A percentile compares a stretch with the other conserved stretches of the same genome.
Evolutionary conservation across 2,797 vertebrate species (phyloP).

Genomic region (Thunnus albacares): DNA sequence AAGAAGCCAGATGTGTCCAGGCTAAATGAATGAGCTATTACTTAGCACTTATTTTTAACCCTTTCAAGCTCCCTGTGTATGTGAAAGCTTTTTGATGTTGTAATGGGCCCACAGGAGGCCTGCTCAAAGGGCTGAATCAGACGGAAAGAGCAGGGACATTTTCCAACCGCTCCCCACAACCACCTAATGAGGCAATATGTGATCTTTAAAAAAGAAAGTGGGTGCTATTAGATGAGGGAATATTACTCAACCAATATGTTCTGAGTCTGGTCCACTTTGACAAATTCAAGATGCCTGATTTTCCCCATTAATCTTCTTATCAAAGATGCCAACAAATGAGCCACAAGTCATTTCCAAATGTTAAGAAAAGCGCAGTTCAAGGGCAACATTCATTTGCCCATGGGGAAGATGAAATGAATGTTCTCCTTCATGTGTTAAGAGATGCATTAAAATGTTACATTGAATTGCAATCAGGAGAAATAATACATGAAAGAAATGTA

Average conservation of each 20-base stretch:
- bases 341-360: not conserved
- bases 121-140: conserved; percentile 5
- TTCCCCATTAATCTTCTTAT: not conserved
- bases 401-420: no score
- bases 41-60: conserved; percentile 8
- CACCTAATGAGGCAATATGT: conserved; percentile 8
- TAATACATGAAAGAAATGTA: not conserved
- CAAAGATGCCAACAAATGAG: conserved; percentile 1
- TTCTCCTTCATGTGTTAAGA: not conserved
- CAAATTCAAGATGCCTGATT: conserved; percentile 24
- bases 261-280: conserved; percentile 9
- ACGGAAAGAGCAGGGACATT: conserved; percentile 39
- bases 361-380: not conserved
- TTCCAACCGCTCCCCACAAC: conserved; percentile 36
- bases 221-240: conserved; percentile 14
- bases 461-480: not conserved
- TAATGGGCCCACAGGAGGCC: conserved; percentile 1
- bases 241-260: not conserved
- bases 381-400: not conserved
- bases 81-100: conserved; percentile 29
- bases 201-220: conserved; percentile 23
- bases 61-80: conserved; percentile 13
- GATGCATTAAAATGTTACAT: not conserved
- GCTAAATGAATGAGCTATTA: conserved; percentile 1
- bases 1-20: conserved; percentile 25